Evolutionary conservation across 2,113 vertebrate genomes (phyloP).

Genomic region (Tupaia tana): DNA sequence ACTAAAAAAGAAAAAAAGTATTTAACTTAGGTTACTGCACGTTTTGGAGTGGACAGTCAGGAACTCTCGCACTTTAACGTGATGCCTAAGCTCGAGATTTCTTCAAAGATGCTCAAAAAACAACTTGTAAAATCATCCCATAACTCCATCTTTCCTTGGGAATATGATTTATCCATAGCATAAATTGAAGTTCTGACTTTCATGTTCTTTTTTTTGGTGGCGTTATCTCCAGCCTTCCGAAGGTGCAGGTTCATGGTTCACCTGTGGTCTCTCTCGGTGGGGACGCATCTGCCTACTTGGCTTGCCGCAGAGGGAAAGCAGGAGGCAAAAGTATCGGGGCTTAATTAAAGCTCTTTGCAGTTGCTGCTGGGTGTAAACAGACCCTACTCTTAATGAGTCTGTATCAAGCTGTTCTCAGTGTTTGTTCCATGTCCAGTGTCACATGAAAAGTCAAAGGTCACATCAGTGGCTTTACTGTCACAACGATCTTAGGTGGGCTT

Average conservation of each 20-base stretch:
- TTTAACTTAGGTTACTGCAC: not conserved
- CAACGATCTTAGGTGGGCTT: not conserved
- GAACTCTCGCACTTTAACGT: not conserved
- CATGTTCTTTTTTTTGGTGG: not conserved
- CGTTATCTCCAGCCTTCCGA: not conserved
- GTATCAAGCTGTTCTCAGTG: not conserved
- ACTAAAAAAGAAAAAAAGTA: not conserved
- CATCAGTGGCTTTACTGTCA: not conserved
- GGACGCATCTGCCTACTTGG: not conserved
- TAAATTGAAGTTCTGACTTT: not conserved
- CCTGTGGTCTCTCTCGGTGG: not conserved
- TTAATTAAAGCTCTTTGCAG: slow-evolving; percentile 16
- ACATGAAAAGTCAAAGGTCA: not conserved
- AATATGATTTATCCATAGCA: not conserved
- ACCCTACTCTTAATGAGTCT: not conserved
- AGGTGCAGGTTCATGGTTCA: no score
- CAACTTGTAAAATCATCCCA: not conserved
- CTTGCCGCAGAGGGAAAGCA: not conserved
- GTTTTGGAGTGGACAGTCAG: not conserved
- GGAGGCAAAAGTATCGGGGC: not conserved
- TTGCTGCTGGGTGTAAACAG: not conserved
- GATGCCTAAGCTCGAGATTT: not conserved
- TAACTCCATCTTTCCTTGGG: not conserved
- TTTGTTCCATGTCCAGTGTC: not conserved
- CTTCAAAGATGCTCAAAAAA: not conserved